Evolutionary conservation across 1,140 invertebrate genomes (phyloP).

Genomic region (Teleogryllus occipitalis): DNA sequence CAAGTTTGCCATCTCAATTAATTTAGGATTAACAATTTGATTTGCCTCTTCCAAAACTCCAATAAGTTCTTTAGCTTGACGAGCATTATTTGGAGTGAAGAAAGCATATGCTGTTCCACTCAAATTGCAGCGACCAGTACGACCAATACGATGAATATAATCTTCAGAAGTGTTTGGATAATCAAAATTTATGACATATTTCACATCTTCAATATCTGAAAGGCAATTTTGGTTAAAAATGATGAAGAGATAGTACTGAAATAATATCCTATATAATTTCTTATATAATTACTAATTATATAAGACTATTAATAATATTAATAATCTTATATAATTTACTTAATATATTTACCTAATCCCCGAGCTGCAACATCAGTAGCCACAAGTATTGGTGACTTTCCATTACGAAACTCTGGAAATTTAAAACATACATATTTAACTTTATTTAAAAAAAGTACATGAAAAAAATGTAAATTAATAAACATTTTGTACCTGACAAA

Average conservation of each 20-base stretch:
- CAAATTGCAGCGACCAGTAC: slow-evolving; percentile 54
- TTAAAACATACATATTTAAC: not conserved
- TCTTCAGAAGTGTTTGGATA: slow-evolving; percentile 63
- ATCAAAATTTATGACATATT: slow-evolving; percentile 66
- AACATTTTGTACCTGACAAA: slow-evolving; percentile 54
- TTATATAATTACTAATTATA: slow-evolving; percentile 43
- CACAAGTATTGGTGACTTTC: slow-evolving; percentile 51
- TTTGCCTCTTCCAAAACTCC: slow-evolving; percentile 52
- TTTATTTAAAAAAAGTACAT: not conserved
- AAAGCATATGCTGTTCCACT: slow-evolving; percentile 65
- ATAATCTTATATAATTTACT: too few species aligned
- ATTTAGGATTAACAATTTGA: slow-evolving; percentile 45
- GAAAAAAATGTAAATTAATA: not conserved
- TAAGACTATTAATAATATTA: too few species aligned
- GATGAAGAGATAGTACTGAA: too few species aligned
- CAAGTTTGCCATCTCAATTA: slow-evolving; percentile 35
- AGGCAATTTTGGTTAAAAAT: not conserved
- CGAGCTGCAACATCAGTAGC: slow-evolving; percentile 68
- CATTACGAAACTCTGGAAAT: slow-evolving; percentile 49
- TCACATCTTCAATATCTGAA: slow-evolving; percentile 63
- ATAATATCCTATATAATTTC: too few species aligned
- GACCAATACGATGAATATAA: slow-evolving; percentile 64
- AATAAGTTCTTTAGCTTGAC: slow-evolving; percentile 51
- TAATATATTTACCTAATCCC: slow-evolving; percentile 50
- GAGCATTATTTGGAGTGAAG: slow-evolving; percentile 52